Percentiles rank a stretch among this genome's conserved stretches.
These are phyloP conservation scores for Notodonta dromedarius DNA, from an alignment of 2,888 invertebrate genomes.

Conservation along the genomic window DNA sequence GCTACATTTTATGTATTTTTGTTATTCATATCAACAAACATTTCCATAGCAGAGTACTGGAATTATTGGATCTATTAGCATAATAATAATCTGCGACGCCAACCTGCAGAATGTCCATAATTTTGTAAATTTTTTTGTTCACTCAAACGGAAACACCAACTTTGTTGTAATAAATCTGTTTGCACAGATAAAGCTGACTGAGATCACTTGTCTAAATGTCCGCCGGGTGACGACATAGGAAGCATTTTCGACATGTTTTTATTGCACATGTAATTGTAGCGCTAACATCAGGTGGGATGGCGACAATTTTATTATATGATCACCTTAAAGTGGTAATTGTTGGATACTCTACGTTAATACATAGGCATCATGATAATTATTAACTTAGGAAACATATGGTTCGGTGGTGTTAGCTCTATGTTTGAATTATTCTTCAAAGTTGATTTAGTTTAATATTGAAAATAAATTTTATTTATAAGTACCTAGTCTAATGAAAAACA, in stretches of 20 bases:
- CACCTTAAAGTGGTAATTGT: background rate
- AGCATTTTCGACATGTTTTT: conserved; percentile 31
- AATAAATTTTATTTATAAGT: too few relatives aligned
- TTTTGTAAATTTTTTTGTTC: background rate
- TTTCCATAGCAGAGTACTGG: background rate
- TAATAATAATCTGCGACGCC: background rate
- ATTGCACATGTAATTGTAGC: conserved; percentile 36
- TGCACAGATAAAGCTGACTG: conserved; percentile 33
- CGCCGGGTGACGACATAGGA: conserved; percentile 29
- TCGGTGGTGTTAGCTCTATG: background rate
- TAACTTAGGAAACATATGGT: background rate
- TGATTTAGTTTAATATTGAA: too few relatives aligned
- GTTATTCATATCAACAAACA: background rate
- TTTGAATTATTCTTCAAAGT: too few relatives aligned
- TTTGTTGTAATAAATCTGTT: conserved; percentile 17
- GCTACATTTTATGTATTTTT: too few relatives aligned
- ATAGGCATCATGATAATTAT: too few relatives aligned
- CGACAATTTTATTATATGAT: conserved; percentile 1
- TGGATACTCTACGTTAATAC: too few relatives aligned
- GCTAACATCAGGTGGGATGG: conserved; percentile 28
- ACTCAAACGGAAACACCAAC: conserved; percentile 6
- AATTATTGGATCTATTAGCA: background rate
- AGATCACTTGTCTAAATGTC: conserved; percentile 26
- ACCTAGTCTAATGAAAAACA: too few relatives aligned
- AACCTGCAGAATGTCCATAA: background rate